These are phyloP conservation scores for Melanotaenia parkinsoni DNA, from an alignment of 2,797 vertebrate species.

Conservation along the genomic window DNA sequence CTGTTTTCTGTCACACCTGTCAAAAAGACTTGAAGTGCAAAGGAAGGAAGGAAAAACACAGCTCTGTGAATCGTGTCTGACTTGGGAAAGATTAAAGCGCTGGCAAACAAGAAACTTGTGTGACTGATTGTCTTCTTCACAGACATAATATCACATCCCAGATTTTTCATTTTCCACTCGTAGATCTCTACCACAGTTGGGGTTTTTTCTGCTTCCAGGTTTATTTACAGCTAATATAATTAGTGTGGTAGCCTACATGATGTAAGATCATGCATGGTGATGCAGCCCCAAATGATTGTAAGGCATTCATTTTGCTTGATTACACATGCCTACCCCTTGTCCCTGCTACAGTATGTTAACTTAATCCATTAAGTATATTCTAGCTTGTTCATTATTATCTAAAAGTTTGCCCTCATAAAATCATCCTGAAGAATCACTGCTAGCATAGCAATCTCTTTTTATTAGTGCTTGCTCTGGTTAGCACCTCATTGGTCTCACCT, in stretches of 20 bases:
- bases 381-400: constrained; percentile 4
- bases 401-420: not conserved
- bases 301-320: not conserved
- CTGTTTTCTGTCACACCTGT: not conserved
- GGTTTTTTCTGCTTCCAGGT: too few relatives aligned
- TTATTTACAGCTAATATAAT: not conserved
- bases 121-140: not conserved
- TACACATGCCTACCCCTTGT: not conserved
- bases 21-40: not conserved
- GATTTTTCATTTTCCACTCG: not conserved
- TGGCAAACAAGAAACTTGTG: not conserved
- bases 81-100: not conserved
- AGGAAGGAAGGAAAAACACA: not conserved
- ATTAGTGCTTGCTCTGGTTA: constrained; percentile 38
- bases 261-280: not conserved
- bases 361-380: not conserved
- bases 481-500: constrained; percentile 41
- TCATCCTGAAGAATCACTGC: not conserved
- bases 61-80: not conserved
- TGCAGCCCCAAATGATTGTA: not conserved
- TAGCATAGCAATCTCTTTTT: constrained; percentile 16
- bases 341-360: not conserved
- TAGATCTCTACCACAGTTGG: not conserved
- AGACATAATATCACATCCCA: too few relatives aligned
- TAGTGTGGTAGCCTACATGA: not conserved